Evolutionary conservation across 2,797 vertebrate genomes (phyloP).

Genomic region (Sebastes itinus): DNA sequence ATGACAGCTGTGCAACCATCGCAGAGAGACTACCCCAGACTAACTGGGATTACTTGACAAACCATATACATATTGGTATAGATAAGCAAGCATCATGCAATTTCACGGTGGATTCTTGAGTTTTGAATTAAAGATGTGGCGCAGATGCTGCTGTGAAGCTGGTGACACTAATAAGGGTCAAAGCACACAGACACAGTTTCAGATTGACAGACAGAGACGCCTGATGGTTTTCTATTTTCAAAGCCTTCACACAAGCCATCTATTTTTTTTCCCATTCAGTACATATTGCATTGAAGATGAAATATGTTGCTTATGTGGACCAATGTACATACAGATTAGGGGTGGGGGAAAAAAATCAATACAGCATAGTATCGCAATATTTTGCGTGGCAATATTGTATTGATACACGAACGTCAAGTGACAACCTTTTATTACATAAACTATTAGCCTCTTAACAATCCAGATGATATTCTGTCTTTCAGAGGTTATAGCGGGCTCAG

Average conservation of each 20-base stretch:
- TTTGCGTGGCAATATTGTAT: too few relatives aligned
- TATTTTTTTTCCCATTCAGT: neutral
- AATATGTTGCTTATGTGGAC: neutral
- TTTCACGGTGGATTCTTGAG: neutral
- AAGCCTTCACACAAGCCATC: neutral
- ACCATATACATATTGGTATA: neutral
- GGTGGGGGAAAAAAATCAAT: too few relatives aligned
- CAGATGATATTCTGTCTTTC: too few relatives aligned
- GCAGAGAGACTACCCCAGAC: neutral
- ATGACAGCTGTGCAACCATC: conserved; percentile 14
- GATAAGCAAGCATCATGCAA: neutral
- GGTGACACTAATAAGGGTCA: neutral
- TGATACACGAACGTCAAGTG: too few relatives aligned
- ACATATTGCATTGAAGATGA: neutral
- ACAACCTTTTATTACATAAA: too few relatives aligned
- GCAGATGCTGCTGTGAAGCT: neutral
- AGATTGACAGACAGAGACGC: neutral
- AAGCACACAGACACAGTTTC: conserved; percentile 8
- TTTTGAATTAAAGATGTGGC: neutral
- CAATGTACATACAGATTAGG: too few relatives aligned
- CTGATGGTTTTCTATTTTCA: conserved; percentile 4
- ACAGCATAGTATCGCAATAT: too few relatives aligned
- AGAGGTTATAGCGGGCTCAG: too few relatives aligned
- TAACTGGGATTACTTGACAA: conserved; percentile 13
- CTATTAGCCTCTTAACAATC: too few relatives aligned